A percentile compares a stretch with the other conserved stretches of the same genome.
These are phyloP conservation scores for Eidolon dupreanum DNA, from an alignment of 2,797 vertebrate species.

Conservation along the genomic window DNA sequence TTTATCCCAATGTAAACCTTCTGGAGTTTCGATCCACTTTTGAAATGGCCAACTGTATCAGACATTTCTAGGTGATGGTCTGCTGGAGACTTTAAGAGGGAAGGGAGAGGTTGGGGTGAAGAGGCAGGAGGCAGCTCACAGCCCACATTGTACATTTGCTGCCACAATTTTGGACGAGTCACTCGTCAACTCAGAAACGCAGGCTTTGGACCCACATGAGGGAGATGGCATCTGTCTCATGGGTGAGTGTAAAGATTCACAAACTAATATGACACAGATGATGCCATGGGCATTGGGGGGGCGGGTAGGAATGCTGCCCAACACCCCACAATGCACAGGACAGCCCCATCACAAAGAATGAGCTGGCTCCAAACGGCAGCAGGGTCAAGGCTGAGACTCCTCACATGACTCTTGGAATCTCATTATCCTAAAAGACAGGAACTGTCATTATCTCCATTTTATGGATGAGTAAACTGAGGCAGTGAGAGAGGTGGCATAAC, in stretches of 20 bases:
- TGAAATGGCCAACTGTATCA: background rate
- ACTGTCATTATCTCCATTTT: background rate
- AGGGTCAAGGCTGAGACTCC: too few species aligned
- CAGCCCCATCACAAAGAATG: background rate
- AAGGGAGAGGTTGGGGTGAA: background rate
- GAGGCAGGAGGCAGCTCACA: background rate
- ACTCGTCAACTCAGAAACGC: background rate
- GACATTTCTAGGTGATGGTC: background rate
- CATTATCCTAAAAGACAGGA: background rate
- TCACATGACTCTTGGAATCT: accelerated
- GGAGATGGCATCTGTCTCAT: background rate
- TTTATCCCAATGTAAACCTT: background rate
- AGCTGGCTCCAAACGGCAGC: accelerated
- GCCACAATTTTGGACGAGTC: background rate
- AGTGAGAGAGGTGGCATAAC: background rate
- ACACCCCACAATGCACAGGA: accelerated
- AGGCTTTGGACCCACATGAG: background rate
- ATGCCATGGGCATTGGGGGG: too few species aligned
- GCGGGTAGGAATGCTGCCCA: too few species aligned
- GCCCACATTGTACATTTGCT: background rate
- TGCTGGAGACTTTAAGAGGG: background rate
- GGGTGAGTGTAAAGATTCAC: background rate
- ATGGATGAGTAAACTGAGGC: background rate
- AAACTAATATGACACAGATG: background rate
- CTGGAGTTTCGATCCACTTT: background rate